phyloP scores from a whole-genome alignment of 92 coral and sea anemone genomes.

The Porites evermanni region DNA sequence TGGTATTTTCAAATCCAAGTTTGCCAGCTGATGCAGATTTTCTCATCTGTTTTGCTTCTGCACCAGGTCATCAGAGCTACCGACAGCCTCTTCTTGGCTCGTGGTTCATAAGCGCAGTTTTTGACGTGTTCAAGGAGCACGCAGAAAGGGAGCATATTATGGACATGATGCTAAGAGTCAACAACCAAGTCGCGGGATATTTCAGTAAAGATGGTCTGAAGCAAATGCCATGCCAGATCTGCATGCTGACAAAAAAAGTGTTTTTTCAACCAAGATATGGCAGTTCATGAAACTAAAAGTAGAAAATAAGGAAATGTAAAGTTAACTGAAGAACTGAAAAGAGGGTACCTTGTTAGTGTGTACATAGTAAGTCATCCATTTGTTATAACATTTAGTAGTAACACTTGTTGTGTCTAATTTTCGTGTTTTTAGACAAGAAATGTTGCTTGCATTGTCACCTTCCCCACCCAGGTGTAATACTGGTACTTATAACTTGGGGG shows the following conservation, averaged over 20 bases:
- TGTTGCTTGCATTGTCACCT: too few species aligned
- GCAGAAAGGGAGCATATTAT: constrained; percentile 75
- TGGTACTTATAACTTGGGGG: too few species aligned
- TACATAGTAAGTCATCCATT: too few species aligned
- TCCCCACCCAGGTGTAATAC: too few species aligned
- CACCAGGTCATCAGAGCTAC: constrained; percentile 83
- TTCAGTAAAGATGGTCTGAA: constrained; percentile 64
- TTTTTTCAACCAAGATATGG: constrained; percentile 27
- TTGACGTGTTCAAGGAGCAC: constrained; percentile 61
- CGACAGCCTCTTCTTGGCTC: constrained; percentile 75
- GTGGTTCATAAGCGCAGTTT: constrained; percentile 79
- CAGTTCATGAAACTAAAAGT: not conserved
- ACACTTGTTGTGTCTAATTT: too few species aligned
- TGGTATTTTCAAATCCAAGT: constrained; percentile 53
- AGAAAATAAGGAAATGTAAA: not conserved
- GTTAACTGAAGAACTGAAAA: too few species aligned
- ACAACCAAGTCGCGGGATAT: constrained; percentile 66
- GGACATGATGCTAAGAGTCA: constrained; percentile 93
- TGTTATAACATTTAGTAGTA: too few species aligned
- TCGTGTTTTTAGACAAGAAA: too few species aligned
- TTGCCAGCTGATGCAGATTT: constrained; percentile 89
- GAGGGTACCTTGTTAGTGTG: too few species aligned
- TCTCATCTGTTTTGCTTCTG: constrained; percentile 86
- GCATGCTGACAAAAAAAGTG: constrained; percentile 84
- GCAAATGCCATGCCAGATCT: constrained; percentile 92